These are phyloP conservation scores for Streptopelia turtur DNA, from an alignment of 2,797 vertebrate genomes.

Conservation along the genomic window DNA sequence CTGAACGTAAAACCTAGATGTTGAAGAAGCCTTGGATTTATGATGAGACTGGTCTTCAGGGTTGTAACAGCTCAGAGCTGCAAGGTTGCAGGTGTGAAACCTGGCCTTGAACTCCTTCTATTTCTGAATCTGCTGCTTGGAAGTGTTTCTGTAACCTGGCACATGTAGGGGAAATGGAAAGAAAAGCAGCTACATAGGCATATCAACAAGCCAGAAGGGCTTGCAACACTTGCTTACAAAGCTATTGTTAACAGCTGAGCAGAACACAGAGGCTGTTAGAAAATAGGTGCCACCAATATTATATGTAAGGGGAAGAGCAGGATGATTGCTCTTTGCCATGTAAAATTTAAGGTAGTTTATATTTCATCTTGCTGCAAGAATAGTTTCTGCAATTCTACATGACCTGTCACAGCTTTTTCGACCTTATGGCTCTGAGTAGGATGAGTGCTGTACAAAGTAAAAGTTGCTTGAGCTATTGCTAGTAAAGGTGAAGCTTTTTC, in stretches of 20 bases:
- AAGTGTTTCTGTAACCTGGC: slow-evolving; percentile 66
- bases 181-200: slow-evolving; percentile 54
- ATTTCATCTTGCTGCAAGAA: slow-evolving; percentile 7
- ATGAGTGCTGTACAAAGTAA: background rate
- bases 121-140: slow-evolving; percentile 63
- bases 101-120: slow-evolving; percentile 69
- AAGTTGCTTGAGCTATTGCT: background rate
- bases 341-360: background rate
- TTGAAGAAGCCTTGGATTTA: slow-evolving; percentile 1
- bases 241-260: slow-evolving; percentile 44
- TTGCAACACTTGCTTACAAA: slow-evolving; percentile 43
- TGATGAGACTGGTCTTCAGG: background rate
- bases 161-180: slow-evolving; percentile 50
- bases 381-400: background rate
- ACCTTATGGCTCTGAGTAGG: background rate
- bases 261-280: background rate
- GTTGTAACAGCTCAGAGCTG: background rate
- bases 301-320: background rate
- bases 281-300: background rate
- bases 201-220: slow-evolving; percentile 36
- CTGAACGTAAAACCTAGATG: background rate
- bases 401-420: background rate
- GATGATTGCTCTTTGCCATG: background rate
- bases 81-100: slow-evolving; percentile 60
- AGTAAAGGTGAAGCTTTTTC: slow-evolving; percentile 1